A percentile compares a stretch with the other conserved stretches of the same genome.
phyloP scores from a whole-genome alignment of 2,797 vertebrate genomes.

The Danio tinwini region DNA sequence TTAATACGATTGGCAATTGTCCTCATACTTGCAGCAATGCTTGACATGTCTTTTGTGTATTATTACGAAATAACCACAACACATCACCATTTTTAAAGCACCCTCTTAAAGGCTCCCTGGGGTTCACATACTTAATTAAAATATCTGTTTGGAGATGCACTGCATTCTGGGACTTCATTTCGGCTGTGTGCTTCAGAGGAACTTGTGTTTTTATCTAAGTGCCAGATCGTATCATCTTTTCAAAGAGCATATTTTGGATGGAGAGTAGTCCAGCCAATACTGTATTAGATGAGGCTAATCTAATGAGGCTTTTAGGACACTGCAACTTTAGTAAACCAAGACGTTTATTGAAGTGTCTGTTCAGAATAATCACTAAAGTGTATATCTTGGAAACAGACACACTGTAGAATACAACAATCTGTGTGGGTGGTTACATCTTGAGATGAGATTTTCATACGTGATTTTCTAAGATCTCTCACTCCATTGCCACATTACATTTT shows the following conservation, averaged over 20 bases:
- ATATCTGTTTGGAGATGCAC: slow-evolving; percentile 11
- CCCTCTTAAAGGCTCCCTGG: not conserved
- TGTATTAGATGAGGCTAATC: slow-evolving; percentile 2
- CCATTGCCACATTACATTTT: slow-evolving; percentile 43
- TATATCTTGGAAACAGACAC: not conserved
- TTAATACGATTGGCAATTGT: not conserved
- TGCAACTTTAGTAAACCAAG: not conserved
- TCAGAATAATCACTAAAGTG: not conserved
- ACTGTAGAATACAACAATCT: not conserved
- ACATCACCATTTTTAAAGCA: not conserved
- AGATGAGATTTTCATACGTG: not conserved
- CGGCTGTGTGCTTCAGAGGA: slow-evolving; percentile 11
- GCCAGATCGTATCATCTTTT: slow-evolving; percentile 4
- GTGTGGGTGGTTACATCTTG: not conserved
- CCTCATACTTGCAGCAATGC: not conserved
- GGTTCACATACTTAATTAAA: not conserved
- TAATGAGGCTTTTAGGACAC: slow-evolving; percentile 18
- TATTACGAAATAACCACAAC: not conserved
- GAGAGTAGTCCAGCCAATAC: not conserved
- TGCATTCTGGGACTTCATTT: slow-evolving; percentile 9
- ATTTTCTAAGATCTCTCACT: not conserved
- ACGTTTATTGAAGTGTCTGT: not conserved
- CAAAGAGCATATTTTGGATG: slow-evolving; percentile 34
- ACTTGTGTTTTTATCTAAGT: not conserved
- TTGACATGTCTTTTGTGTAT: not conserved